These are phyloP conservation scores for Microplitis mediator DNA, from an alignment of 1,140 invertebrate species.

Conservation along the genomic window DNA sequence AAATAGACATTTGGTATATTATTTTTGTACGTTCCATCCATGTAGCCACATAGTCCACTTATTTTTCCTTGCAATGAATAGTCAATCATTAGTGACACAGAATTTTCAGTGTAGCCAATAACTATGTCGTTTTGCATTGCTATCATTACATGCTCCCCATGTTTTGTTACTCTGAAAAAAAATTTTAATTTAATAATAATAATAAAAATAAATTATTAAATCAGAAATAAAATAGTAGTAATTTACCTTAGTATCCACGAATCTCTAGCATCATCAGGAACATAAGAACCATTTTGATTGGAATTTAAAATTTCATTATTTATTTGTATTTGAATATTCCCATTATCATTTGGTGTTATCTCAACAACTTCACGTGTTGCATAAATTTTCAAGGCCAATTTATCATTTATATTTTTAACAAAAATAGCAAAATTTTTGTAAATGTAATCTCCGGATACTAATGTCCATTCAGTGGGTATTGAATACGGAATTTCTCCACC, in stretches of 20 bases:
- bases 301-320: constrained; percentile 31
- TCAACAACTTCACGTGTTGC: constrained; percentile 33
- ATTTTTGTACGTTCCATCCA: constrained; percentile 29
- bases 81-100: constrained; percentile 27
- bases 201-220: too few species aligned
- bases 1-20: constrained; percentile 1
- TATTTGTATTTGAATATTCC: constrained; percentile 21
- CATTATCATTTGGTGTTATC: constrained; percentile 26
- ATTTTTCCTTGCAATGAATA: constrained; percentile 31
- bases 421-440: constrained; percentile 38
- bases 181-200: background rate
- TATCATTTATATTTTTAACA: constrained; percentile 34
- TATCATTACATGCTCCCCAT: constrained; percentile 28
- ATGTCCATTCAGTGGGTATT: constrained; percentile 38
- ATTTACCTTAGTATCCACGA: too few species aligned
- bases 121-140: constrained; percentile 23
- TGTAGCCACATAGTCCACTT: constrained; percentile 39
- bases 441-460: constrained; percentile 34
- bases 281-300: background rate
- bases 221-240: too few species aligned
- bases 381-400: constrained; percentile 36
- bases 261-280: too few species aligned
- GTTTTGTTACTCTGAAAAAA: constrained; percentile 28
- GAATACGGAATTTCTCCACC: constrained; percentile 33
- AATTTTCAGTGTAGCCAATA: constrained; percentile 26